Conservation (phyloP, 2,113 vertebrate species). For the Paralichthys olivaceus region DNA sequence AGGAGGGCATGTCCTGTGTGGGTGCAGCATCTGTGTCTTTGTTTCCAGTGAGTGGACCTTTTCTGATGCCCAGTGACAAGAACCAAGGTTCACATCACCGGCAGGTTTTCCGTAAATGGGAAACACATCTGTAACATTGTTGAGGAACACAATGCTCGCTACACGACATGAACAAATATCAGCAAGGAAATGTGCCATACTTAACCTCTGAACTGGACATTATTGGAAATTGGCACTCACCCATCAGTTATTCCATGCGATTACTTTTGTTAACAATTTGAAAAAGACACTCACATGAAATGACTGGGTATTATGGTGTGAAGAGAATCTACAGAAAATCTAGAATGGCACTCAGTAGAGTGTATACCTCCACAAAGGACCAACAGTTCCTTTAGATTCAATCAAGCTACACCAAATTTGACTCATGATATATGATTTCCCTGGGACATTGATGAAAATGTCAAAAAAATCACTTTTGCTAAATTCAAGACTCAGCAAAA, state of each 20-base stretch:
- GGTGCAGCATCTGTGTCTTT: slow-evolving; percentile 53
- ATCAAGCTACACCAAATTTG: too few species aligned
- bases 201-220: slow-evolving; percentile 27
- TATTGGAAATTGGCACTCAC: not conserved
- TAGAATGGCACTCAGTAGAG: too few species aligned
- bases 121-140: slow-evolving; percentile 19
- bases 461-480: too few species aligned
- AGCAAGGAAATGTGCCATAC: slow-evolving; percentile 4
- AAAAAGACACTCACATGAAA: not conserved
- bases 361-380: too few species aligned
- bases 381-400: too few species aligned
- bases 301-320: too few species aligned
- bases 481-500: too few species aligned
- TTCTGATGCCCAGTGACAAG: slow-evolving; percentile 53
- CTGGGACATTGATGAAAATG: too few species aligned
- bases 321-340: too few species aligned
- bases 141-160: slow-evolving; percentile 23
- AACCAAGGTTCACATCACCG: slow-evolving; percentile 33
- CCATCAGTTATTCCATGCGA: not conserved
- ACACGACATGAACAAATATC: not conserved
- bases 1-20: slow-evolving; percentile 41
- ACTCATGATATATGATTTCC: too few species aligned
- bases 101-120: slow-evolving; percentile 40
- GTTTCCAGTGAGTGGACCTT: slow-evolving; percentile 49
- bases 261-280: not conserved